Conservation (phyloP, 2,113 vertebrate species). For the Naja naja region DNA sequence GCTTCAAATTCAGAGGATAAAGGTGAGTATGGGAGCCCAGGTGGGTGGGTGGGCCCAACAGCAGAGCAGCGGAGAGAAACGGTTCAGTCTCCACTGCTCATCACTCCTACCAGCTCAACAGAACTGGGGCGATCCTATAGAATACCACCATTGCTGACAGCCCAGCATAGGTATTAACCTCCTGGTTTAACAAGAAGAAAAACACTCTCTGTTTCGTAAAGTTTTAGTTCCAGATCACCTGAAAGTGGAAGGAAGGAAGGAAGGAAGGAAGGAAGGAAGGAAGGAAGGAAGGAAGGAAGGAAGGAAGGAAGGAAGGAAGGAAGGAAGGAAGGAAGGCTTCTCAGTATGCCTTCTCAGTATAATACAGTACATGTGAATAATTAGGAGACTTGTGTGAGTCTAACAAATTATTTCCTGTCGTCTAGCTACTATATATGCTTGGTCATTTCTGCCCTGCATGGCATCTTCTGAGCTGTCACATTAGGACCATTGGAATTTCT, state of each 20-base stretch:
- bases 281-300: no score
- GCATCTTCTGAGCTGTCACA: background rate
- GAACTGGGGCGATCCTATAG: no score
- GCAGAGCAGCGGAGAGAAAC: no score
- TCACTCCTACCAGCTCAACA: no score
- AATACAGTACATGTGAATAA: background rate
- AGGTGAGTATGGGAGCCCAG: no score
- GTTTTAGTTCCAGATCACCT: background rate
- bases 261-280: no score
- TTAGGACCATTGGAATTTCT: background rate
- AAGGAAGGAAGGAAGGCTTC: no score
- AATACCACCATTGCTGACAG: background rate
- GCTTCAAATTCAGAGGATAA: no score
- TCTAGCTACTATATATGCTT: background rate
- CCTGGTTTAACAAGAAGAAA: background rate
- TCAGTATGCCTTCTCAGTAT: background rate
- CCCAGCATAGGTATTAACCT: background rate
- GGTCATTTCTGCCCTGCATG: background rate
- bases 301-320: no score
- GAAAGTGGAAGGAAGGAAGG: background rate
- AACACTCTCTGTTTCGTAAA: background rate
- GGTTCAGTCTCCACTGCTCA: no score
- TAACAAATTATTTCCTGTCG: background rate
- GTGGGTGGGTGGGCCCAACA: no score
- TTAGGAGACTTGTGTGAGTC: background rate